Percentiles rank a stretch among this genome's conserved stretches.
These are phyloP conservation scores for Lichenostomus cassidix DNA, from an alignment of 2,113 vertebrate genomes.

Conservation along the genomic window DNA sequence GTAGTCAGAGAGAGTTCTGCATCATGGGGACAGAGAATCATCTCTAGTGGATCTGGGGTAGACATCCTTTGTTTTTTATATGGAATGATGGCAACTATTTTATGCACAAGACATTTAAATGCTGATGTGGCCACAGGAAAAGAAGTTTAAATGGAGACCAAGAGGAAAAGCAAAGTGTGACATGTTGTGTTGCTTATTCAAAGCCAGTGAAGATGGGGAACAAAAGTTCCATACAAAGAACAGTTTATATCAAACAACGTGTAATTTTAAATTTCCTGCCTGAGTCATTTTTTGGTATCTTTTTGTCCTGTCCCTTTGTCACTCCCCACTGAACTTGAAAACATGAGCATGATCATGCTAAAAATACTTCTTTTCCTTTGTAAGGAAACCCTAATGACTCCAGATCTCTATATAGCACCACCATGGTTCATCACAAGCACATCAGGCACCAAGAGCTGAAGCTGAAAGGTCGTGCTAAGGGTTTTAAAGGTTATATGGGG, in stretches of 20 bases:
- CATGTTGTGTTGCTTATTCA: neutral
- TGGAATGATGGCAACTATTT: neutral
- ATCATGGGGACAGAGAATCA: neutral
- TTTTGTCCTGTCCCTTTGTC: constrained; percentile 3
- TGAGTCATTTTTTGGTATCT: neutral
- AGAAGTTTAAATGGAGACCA: constrained; percentile 5
- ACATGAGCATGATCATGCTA: neutral
- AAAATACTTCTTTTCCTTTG: neutral
- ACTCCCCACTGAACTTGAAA: neutral
- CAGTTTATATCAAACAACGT: neutral
- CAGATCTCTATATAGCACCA: neutral
- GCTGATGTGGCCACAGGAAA: neutral
- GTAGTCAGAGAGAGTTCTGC: neutral
- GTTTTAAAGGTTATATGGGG: neutral
- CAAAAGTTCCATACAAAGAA: constrained; percentile 6
- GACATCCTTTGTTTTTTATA: neutral
- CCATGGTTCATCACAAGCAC: fast-evolving
- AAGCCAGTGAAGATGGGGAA: neutral
- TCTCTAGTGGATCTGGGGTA: neutral
- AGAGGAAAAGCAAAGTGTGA: constrained; percentile 19
- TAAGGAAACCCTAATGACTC: neutral
- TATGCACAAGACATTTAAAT: neutral
- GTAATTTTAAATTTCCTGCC: constrained; percentile 7
- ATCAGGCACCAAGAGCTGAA: neutral
- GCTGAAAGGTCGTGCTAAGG: neutral